These are phyloP conservation scores for Drosophila macrospina DNA, from an alignment of 2,888 invertebrate species.

Conservation along the genomic window DNA sequence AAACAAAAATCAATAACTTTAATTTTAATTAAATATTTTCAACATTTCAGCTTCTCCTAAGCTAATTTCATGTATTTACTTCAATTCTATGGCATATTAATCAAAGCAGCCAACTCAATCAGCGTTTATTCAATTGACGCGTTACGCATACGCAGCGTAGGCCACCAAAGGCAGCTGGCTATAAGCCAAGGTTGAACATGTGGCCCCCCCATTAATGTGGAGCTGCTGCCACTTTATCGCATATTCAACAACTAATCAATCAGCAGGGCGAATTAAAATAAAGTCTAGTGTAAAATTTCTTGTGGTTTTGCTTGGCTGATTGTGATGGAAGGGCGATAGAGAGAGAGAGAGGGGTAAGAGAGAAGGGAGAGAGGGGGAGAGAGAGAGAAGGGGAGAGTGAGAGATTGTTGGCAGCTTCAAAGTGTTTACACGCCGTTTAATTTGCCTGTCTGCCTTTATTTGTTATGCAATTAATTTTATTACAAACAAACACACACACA, in stretches of 20 bases:
- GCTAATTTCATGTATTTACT: conserved; percentile 28
- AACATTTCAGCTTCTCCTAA: neutral
- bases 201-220: conserved; percentile 15
- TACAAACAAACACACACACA: conserved; percentile 46
- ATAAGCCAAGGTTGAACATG: conserved; percentile 47
- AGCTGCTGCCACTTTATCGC: conserved; percentile 26
- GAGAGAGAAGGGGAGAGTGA: neutral
- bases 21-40: no score
- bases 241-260: conserved; percentile 66
- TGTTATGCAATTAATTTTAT: conserved; percentile 78
- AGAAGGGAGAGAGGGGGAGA: no score
- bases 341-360: neutral
- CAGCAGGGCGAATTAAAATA: conserved; percentile 65
- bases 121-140: conserved; percentile 52
- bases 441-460: conserved; percentile 76
- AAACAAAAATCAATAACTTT: neutral
- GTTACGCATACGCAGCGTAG: conserved; percentile 54
- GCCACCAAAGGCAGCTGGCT: conserved; percentile 26
- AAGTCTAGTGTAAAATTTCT: conserved; percentile 53
- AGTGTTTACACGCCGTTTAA: conserved; percentile 79
- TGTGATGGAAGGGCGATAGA: neutral
- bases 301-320: conserved; percentile 33
- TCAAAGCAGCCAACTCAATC: conserved; percentile 59
- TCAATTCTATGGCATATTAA: conserved; percentile 31
- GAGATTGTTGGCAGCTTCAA: conserved; percentile 55